These are phyloP conservation scores for Amiota communis DNA, from an alignment of 2,888 invertebrate genomes.

Conservation along the genomic window DNA sequence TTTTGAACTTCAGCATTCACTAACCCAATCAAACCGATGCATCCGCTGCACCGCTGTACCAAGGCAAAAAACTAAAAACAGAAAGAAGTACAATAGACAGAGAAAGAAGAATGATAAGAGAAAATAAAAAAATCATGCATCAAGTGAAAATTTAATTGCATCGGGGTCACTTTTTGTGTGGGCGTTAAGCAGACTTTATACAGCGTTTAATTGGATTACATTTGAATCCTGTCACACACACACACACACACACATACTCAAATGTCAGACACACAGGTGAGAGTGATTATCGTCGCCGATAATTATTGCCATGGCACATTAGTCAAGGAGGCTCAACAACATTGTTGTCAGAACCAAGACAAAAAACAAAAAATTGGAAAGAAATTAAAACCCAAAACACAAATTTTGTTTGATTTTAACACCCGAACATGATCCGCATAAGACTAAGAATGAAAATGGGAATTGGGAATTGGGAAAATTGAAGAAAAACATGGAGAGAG, in stretches of 20 bases:
- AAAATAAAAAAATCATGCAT: no score
- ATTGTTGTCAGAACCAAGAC: not conserved
- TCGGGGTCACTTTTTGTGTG: no score
- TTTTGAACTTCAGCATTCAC: no score
- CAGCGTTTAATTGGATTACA: constrained; percentile 64
- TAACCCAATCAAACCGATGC: no score
- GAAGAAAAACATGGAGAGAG: not conserved
- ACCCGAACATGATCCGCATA: constrained; percentile 30
- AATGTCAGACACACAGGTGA: constrained; percentile 9
- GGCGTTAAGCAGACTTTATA: constrained; percentile 39
- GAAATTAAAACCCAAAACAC: constrained; percentile 42
- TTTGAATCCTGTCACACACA: constrained; percentile 59
- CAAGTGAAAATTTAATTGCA: no score
- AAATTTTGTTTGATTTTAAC: constrained; percentile 35
- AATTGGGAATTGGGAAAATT: no score
- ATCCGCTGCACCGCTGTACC: no score
- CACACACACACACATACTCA: constrained; percentile 44
- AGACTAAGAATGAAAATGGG: not conserved
- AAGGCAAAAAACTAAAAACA: no score
- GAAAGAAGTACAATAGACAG: no score
- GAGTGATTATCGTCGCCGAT: constrained; percentile 6
- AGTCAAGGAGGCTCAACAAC: constrained; percentile 63
- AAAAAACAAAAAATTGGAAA: constrained; percentile 52
- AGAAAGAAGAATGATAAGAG: no score
- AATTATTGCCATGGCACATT: constrained; percentile 55